Evolutionary conservation across 2,888 invertebrate genomes (phyloP), one percentile per base, ranked within the genome.

Genomic region (Malacosoma neustria): DNA sequence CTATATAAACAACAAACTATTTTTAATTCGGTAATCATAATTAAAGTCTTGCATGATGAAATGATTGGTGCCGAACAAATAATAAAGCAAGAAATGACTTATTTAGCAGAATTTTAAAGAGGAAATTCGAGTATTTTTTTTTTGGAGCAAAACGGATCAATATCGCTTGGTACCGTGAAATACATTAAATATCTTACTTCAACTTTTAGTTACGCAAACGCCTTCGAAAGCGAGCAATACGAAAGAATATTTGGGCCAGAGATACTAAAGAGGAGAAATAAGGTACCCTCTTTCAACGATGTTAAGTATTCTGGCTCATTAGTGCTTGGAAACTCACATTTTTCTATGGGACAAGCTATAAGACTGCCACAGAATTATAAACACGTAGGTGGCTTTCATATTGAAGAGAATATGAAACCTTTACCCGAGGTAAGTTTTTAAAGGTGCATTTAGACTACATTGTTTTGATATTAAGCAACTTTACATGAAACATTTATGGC

Each of bases 371-470:
- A 45, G 11, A 55, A 37, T 12, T 46, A 43, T 13, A 52, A 42
- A 6, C 39, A 41, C n/a, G 36, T 57, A 4, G 54, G 45, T 1
- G 57, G 57, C 5, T 54, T 48, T 30, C 57, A 57, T 34, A 49
- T 57, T 14, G 42, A 49, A 11, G 39, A 41, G 1, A 30, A 42
- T 7, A 14, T 47, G 1, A 41, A 45, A 11, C 53, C 54, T 4
- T 48, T 59, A 29, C 50, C 57, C 9, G 38, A 45, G 45, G 59
- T 57, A 35, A 37, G 38, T 43, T 11, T 2, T 2, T 35, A 13
- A 13, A 7, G n/a, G 13, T n/a, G 0, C 4, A 12, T n/a, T 9
- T 6, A 1, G 12, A 11, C 2, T 33, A 11, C 4, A n/a, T n/a
- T n/a, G n/a, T n/a, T n/a, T n/a, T n/a, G n/a, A n/a, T n/a, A n/a